Conservation (phyloP, 1,140 invertebrate species). For the Bombyx mori region DNA sequence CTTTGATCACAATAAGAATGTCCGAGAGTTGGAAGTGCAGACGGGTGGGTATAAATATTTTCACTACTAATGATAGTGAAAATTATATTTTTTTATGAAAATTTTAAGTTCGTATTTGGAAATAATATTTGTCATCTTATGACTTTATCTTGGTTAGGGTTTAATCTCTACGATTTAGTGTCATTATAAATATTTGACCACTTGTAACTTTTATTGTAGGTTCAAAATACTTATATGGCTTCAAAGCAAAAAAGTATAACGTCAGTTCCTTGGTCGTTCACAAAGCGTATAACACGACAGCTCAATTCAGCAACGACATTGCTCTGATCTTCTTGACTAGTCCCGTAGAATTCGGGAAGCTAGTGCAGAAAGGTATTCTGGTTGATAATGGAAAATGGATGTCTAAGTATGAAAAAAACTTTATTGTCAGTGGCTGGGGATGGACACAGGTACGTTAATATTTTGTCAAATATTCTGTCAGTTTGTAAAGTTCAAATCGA, state of each 20-base stretch:
- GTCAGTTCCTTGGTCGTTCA: constrained; percentile 29
- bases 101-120: not conserved
- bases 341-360: constrained; percentile 23
- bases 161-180: not conserved
- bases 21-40: constrained; percentile 30
- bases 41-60: constrained; percentile 27
- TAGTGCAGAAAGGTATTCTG: constrained; percentile 31
- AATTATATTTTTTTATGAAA: not conserved
- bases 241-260: constrained; percentile 16
- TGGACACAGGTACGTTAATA: constrained; percentile 23
- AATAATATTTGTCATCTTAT: not conserved
- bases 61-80: not conserved
- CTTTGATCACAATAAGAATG: constrained; percentile 30
- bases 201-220: constrained; percentile 18
- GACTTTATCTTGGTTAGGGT: not conserved
- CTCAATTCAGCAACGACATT: constrained; percentile 36
- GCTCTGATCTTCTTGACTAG: constrained; percentile 33
- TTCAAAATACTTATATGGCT: constrained; percentile 29
- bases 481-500: not conserved
- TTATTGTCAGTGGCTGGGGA: constrained; percentile 40
- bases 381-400: constrained; percentile 29
- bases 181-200: not conserved
- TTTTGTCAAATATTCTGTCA: not conserved
- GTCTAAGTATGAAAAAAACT: constrained; percentile 24
- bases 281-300: constrained; percentile 31